Evolutionary conservation across 2,113 vertebrate species (phyloP).

Genomic region (Cyrtonyx montezumae): DNA sequence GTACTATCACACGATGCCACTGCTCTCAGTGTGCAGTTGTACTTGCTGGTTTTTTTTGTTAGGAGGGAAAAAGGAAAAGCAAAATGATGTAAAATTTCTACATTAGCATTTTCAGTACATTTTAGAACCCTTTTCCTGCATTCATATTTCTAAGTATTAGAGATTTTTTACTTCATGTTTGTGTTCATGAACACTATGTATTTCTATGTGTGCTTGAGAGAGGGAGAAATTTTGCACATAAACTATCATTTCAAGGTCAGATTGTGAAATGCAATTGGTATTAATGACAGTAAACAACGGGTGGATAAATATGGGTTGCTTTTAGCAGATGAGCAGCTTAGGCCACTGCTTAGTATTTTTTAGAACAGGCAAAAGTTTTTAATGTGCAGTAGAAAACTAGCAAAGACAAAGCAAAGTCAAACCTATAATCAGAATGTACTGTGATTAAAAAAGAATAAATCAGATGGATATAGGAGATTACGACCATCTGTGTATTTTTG

Average conservation of each 20-base stretch:
- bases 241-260: constrained; percentile 85
- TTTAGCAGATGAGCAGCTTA: constrained; percentile 89
- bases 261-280: constrained; percentile 86
- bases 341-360: constrained; percentile 84
- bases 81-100: background rate
- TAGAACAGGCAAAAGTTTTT: constrained; percentile 62
- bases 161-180: constrained; percentile 40
- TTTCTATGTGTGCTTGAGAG: constrained; percentile 1
- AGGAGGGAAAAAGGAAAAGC: rapidly evolving
- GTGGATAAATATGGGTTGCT: constrained; percentile 87
- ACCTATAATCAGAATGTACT: constrained; percentile 67
- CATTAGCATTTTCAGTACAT: background rate
- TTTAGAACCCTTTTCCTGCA: background rate
- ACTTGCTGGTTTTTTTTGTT: background rate
- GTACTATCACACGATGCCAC: background rate
- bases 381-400: constrained; percentile 25
- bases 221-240: constrained; percentile 70
- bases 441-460: constrained; percentile 66
- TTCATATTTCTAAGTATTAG: background rate
- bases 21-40: background rate
- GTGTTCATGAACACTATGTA: constrained; percentile 46
- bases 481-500: constrained; percentile 49
- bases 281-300: constrained; percentile 84
- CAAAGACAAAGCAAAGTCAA: constrained; percentile 82
- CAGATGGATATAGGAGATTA: constrained; percentile 50